These are phyloP conservation scores for Allacma fusca DNA, from an alignment of 2,888 invertebrate genomes.

Conservation along the genomic window DNA sequence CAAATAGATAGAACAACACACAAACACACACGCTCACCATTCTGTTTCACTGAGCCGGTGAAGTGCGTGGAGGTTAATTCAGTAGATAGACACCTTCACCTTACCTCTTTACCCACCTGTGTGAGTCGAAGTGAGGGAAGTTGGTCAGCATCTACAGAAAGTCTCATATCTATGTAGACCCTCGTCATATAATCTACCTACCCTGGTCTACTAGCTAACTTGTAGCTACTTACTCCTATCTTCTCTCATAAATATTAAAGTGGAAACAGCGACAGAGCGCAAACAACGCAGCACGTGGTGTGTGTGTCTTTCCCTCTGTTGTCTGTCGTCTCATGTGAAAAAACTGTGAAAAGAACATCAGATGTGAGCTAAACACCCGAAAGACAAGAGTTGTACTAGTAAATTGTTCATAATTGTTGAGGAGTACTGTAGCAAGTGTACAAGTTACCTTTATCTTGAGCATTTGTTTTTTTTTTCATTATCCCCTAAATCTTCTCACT, in stretches of 20 bases:
- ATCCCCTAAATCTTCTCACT: background rate
- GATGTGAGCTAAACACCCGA: background rate
- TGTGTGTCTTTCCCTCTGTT: slow-evolving; percentile 18
- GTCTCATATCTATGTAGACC: slow-evolving; percentile 8
- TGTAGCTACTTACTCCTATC: background rate
- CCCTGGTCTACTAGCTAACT: background rate
- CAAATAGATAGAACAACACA: background rate
- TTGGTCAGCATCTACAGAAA: slow-evolving; percentile 12
- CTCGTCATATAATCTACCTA: background rate
- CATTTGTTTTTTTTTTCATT: background rate
- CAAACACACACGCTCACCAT: slow-evolving; percentile 13
- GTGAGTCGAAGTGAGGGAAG: slow-evolving; percentile 30
- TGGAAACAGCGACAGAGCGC: slow-evolving; percentile 21
- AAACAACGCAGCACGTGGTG: slow-evolving; percentile 38
- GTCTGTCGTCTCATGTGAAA: slow-evolving; percentile 22
- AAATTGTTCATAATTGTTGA: background rate
- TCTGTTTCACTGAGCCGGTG: slow-evolving; percentile 17
- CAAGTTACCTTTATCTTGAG: background rate
- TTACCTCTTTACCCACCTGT: slow-evolving; percentile 36
- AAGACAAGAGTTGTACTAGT: background rate
- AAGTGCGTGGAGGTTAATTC: slow-evolving; percentile 30
- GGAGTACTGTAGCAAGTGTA: background rate
- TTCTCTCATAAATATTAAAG: slow-evolving; percentile 20
- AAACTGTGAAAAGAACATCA: slow-evolving; percentile 12
- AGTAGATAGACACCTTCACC: slow-evolving; percentile 23